Evolutionary conservation across 2,888 invertebrate species (phyloP).

Genomic region (Chymomyza procnemis): DNA sequence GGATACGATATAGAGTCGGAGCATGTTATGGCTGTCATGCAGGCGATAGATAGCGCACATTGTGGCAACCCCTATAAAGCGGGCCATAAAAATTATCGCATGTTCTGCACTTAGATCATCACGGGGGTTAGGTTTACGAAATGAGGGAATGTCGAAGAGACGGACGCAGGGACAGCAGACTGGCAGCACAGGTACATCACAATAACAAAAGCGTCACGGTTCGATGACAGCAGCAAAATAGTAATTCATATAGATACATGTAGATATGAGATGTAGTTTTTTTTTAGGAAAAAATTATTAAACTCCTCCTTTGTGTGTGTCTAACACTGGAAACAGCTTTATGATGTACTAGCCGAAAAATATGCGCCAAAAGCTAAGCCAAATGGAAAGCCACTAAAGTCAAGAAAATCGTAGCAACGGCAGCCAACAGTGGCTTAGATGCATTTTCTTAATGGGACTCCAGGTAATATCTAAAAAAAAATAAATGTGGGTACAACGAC

Average conservation of each 20-base stretch:
- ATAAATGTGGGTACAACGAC: no score
- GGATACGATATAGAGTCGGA: neutral
- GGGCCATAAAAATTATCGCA: constrained; percentile 55
- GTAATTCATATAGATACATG: constrained; percentile 17
- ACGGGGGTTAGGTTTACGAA: constrained; percentile 46
- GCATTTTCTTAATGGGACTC: neutral
- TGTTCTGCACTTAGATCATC: constrained; percentile 69
- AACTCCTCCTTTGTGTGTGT: neutral
- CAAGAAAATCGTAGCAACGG: constrained; percentile 19
- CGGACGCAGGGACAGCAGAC: neutral
- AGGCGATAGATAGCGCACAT: constrained; percentile 42
- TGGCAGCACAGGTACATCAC: constrained; percentile 54
- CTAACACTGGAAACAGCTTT: neutral
- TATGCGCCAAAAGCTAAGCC: constrained; percentile 44
- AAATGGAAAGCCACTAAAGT: constrained; percentile 54
- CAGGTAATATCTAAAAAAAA: no score
- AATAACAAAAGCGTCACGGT: constrained; percentile 59
- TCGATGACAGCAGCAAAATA: constrained; percentile 55
- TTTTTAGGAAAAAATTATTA: neutral
- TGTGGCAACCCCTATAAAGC: neutral
- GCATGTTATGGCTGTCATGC: constrained; percentile 41
- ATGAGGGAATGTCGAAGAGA: neutral
- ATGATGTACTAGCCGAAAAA: neutral
- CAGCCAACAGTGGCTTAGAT: constrained; percentile 22
- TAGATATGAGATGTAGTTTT: neutral